Base-by-base conservation (phyloP, 2,888 invertebrate genomes). In the Theretra japonica region DNA sequence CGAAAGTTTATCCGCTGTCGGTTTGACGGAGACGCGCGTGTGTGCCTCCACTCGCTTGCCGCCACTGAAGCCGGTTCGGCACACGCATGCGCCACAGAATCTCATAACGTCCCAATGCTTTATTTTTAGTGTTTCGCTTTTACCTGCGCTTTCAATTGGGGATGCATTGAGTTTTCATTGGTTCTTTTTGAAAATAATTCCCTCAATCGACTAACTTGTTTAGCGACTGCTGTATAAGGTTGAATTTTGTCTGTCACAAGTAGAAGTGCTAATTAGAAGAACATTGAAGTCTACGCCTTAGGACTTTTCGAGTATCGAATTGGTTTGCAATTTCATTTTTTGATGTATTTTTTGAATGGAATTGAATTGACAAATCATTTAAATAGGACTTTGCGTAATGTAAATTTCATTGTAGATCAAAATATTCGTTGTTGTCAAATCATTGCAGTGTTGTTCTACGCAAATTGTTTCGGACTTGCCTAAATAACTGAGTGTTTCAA, bases 61-160 rank as follows among this genome's bases (percentile, higher is more conserved):
- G 78, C 79, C 85, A 84, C 84, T 84, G 85, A 80, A 72, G 72
- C 62, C 59, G 68, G 70, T 21, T 69, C 69, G 71, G 74, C 70
- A 77, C 79, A 81, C 85, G 73, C 85, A 83, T 83, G 83, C 83
- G 76, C 70, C 71, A 70, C 70, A 73, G 73, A 50, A 71, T 65
- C 69, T 70, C 75, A 75, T 75, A 76, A 76, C 75, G 60, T 70
- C 74, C 70, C 75, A 80, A 79, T 77, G 74, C 72, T 82, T 83
- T 82, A 83, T 82, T 82, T 83, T 79, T 83, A 82, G 81, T 76
- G 71, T 75, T 77, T 79, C 75, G 71, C 73, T 75, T 78, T 79
- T 68, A 82, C 82, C 84, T 83, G 80, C 73, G 79, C 73, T 81
- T 80, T 79, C 77, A 79, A 77, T 82, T 75, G 53, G 70, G 70